Percentiles rank a stretch among this genome's conserved stretches.
Conservation (phyloP, 2,888 invertebrate genomes). For the Invenusta paracnida region DNA sequence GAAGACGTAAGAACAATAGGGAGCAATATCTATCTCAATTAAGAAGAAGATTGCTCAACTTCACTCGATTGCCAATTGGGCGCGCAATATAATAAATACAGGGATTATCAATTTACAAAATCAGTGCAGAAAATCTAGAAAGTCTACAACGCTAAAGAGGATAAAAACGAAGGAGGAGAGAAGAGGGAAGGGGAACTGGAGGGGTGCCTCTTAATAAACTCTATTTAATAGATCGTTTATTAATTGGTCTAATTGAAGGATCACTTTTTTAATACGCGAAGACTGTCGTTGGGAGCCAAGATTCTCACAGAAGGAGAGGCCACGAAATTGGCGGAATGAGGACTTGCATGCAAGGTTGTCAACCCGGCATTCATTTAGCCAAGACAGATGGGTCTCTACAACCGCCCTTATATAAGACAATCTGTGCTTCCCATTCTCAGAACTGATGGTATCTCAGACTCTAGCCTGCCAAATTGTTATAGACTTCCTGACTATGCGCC, state of each 20-base stretch:
- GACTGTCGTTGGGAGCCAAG: constrained; percentile 8
- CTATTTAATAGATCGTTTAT: constrained; percentile 15
- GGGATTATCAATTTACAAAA: neutral
- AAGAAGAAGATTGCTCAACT: neutral
- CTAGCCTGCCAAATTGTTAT: no score
- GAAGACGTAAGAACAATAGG: neutral
- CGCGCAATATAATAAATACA: neutral
- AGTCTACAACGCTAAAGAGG: no score
- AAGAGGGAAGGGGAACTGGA: no score
- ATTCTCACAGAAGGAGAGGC: neutral
- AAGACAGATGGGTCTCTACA: neutral
- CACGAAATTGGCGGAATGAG: neutral
- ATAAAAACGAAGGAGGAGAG: no score
- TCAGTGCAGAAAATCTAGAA: neutral
- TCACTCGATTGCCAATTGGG: neutral
- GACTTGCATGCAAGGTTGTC: neutral
- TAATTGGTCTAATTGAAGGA: constrained; percentile 23
- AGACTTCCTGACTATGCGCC: no score
- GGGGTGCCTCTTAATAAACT: no score
- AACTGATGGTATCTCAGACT: no score
- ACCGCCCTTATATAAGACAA: no score
- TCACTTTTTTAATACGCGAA: neutral
- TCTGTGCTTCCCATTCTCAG: no score
- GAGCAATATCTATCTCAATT: constrained; percentile 13
- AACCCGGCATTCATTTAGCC: neutral